phyloP scores from a whole-genome alignment of 2,113 vertebrate species.

The Bubalus kerabau region DNA sequence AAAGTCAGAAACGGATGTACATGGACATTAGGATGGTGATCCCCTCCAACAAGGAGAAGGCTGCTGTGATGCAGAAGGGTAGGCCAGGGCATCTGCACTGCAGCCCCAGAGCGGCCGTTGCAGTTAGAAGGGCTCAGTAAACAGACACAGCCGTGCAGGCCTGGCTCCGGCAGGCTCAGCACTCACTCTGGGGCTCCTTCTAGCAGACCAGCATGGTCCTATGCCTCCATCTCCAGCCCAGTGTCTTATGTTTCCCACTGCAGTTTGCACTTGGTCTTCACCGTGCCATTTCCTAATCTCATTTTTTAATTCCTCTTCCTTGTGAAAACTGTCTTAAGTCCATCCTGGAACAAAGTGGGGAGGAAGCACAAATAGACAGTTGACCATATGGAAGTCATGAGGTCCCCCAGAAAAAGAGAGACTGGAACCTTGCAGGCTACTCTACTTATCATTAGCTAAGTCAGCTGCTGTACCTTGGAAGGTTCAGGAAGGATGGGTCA shows the following conservation, averaged over 20 bases:
- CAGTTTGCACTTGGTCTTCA: neutral
- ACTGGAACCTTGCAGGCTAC: neutral
- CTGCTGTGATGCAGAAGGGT: rapidly evolving
- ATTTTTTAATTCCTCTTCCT: neutral
- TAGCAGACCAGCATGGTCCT: no score
- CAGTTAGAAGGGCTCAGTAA: neutral
- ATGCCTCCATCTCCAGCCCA: neutral
- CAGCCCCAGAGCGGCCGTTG: rapidly evolving
- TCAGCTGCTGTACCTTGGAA: neutral
- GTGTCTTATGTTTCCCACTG: rapidly evolving
- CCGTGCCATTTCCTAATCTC: neutral
- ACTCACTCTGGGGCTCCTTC: neutral
- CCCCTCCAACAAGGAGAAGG: neutral
- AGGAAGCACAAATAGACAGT: neutral
- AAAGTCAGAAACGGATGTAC: neutral
- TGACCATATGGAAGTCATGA: neutral
- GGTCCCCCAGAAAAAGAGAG: neutral
- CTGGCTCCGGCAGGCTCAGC: rapidly evolving
- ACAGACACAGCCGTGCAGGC: rapidly evolving
- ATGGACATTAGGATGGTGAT: neutral
- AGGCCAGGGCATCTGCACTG: rapidly evolving
- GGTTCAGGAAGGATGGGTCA: neutral
- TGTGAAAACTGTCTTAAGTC: neutral
- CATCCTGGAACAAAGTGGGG: neutral
- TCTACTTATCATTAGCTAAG: no score